Evolutionary conservation across 2,113 vertebrate genomes (phyloP).

Genomic region (Toxostoma redivivum): DNA sequence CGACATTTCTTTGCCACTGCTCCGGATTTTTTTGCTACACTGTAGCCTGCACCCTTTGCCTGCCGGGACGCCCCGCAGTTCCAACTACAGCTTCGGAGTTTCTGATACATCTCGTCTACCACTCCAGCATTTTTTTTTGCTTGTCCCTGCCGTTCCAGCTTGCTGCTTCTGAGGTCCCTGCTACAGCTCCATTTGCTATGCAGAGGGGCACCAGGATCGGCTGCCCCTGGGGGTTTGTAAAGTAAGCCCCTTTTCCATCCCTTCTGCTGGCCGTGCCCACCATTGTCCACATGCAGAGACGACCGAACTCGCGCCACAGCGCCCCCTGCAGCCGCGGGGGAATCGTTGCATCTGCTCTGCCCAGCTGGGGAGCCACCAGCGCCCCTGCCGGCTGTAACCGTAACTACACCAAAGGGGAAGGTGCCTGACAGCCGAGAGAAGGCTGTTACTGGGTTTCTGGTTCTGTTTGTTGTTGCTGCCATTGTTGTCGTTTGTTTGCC

Average conservation of each 20-base stretch:
- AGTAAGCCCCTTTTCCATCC: not conserved
- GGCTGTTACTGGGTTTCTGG: not conserved
- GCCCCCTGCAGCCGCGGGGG: not conserved
- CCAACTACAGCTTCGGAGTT: not conserved
- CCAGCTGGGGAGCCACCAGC: not conserved
- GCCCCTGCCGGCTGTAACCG: not conserved
- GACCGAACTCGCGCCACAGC: too few species aligned
- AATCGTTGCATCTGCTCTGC: not conserved
- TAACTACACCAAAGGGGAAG: not conserved
- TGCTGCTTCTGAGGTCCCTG: not conserved
- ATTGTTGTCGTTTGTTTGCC: not conserved
- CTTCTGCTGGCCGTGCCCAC: not conserved
- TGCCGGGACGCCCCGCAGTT: not conserved
- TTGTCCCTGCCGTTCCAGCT: not conserved
- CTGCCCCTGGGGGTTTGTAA: not conserved
- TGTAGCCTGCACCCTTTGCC: not conserved
- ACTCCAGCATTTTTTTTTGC: not conserved
- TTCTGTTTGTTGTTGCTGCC: not conserved
- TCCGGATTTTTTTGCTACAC: not conserved
- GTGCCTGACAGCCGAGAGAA: not conserved
- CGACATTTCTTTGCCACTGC: not conserved
- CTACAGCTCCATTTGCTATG: not conserved
- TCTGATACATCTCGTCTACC: not conserved
- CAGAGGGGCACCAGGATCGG: not conserved
- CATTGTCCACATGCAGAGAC: not conserved